phyloP scores from a whole-genome alignment of 1,140 invertebrate genomes.

The Phortica variegata region DNA sequence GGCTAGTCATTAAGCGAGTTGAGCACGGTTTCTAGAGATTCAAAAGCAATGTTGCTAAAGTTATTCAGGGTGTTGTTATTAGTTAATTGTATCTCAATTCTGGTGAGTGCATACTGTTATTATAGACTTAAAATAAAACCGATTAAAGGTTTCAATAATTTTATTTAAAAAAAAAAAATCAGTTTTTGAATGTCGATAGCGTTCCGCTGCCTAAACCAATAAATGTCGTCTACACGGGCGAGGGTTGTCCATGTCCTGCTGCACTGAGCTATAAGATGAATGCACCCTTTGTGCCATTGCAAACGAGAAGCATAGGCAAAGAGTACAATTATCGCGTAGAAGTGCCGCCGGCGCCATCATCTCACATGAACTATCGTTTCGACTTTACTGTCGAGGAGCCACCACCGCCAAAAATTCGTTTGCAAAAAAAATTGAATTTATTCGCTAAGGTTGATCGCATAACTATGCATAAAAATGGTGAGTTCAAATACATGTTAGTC shows the following conservation, averaged over 20 bases:
- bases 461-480: conserved; percentile 35
- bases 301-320: conserved; percentile 19
- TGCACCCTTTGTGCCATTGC: conserved; percentile 31
- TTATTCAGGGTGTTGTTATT: too few relatives aligned
- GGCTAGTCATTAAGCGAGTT: conserved; percentile 47
- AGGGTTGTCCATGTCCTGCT: conserved; percentile 39
- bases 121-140: too few relatives aligned
- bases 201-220: conserved; percentile 19
- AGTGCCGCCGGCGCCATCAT: conserved; percentile 39
- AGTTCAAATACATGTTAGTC: background rate
- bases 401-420: conserved; percentile 22
- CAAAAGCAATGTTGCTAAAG: too few relatives aligned
- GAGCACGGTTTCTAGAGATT: too few relatives aligned
- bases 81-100: too few relatives aligned
- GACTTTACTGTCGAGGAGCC: conserved; percentile 48
- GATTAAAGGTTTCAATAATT: too few relatives aligned
- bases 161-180: too few relatives aligned
- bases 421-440: conserved; percentile 32
- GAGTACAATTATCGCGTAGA: conserved; percentile 48
- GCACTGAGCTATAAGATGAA: conserved; percentile 43
- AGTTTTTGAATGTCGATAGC: too few relatives aligned
- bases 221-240: conserved; percentile 43
- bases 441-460: conserved; percentile 45
- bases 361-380: conserved; percentile 47
- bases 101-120: too few relatives aligned